Evolutionary conservation across 2,888 invertebrate genomes (phyloP).

Genomic region (Mythimna lalbum): DNA sequence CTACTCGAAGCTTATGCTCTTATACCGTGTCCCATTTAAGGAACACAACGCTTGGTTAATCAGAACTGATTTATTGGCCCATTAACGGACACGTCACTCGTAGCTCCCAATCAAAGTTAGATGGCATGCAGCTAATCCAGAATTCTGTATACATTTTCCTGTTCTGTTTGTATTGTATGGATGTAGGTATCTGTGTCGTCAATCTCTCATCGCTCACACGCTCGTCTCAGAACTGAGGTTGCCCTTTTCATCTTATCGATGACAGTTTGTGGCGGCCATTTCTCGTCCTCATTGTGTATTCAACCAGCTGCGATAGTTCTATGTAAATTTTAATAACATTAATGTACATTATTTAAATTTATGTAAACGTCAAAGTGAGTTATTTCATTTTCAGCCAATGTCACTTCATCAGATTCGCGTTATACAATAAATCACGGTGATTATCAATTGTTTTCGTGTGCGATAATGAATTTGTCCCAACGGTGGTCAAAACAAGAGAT

Average conservation of each 20-base stretch:
- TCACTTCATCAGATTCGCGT: constrained; percentile 51
- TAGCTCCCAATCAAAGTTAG: constrained; percentile 32
- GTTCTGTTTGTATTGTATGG: constrained; percentile 29
- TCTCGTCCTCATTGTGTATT: constrained; percentile 61
- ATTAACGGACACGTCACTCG: constrained; percentile 25
- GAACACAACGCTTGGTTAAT: constrained; percentile 24
- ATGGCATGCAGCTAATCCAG: constrained; percentile 17
- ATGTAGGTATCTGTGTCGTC: constrained; percentile 25
- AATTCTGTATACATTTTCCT: constrained; percentile 16
- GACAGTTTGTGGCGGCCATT: constrained; percentile 60
- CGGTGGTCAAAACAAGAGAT: constrained; percentile 43
- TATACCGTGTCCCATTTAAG: constrained; percentile 17
- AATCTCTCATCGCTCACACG: constrained; percentile 52
- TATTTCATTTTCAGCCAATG: constrained; percentile 53
- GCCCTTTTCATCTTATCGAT: constrained; percentile 64
- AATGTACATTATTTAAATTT: constrained; percentile 59
- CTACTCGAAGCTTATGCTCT: constrained; percentile 11
- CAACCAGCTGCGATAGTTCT: constrained; percentile 63
- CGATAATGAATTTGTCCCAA: constrained; percentile 52
- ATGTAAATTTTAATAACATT: constrained; percentile 61
- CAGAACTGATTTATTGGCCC: constrained; percentile 35
- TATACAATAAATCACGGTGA: constrained; percentile 56
- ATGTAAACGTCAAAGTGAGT: constrained; percentile 56
- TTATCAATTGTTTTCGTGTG: constrained; percentile 49
- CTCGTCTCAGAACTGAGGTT: constrained; percentile 42